Base-by-base conservation (phyloP, 2,888 invertebrate species). In the Aromia moschata region DNA sequence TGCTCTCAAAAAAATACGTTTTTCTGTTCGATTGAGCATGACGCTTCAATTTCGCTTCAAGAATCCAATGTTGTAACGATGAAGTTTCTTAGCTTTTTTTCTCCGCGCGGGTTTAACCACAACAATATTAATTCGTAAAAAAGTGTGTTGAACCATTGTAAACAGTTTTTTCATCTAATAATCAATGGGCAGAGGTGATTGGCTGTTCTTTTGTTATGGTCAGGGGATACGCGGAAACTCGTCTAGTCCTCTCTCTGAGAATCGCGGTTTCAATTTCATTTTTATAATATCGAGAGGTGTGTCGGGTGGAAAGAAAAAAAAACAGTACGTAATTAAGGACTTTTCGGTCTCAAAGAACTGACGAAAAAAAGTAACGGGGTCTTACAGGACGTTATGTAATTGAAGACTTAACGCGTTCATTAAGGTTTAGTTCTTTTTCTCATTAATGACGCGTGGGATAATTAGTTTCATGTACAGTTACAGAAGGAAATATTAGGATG, bases 21-120 rank as follows among this genome's bases (percentile, higher is more conserved):
- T 37, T 37, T 37, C 37, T 37, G 37, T 37, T 11, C 37, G 37
- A 37, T 12, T 37, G 12, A 37, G 37, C 37, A 37, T 37, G 37
- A 37, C 37, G 37, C 37, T 37, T 11, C 14, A 37, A 11, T 37
- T 38, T 38, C 10, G 15, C 12, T 15, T 2, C 16, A 12, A 2
- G 9, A 33, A 33, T 36, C 11, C 11, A 37, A 37, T 40, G 17
- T 1, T 40, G 17, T 17, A 17, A 25, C 7, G 25, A 3, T 25
- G 17, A 10, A 40, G n/a, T 40, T 40, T 40, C 25, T 3, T 5
- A 25, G 3, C 25, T 7, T 25, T 25, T 25, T 25, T 25, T 25
- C 3, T 25, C 3, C 25, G n/a, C n/a, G n/a, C n/a, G n/a, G n/a
- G 7, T 25, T 25, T 25, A 25, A 25, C 7, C 7, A 25, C 25